Evolutionary conservation across 2,888 invertebrate genomes (phyloP).

Genomic region (Amiota communis): DNA sequence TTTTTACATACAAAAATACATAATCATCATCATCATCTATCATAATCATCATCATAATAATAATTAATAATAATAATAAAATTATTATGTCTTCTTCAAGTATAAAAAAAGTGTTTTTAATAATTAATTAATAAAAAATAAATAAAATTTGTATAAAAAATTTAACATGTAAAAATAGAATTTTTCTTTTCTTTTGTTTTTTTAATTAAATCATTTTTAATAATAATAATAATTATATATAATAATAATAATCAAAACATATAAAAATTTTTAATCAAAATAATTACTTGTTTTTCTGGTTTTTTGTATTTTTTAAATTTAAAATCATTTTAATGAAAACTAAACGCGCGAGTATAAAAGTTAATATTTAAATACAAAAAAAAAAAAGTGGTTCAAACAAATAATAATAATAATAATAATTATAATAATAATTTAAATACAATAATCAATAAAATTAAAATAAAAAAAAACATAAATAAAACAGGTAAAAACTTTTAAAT

Average conservation of each 20-base stretch:
- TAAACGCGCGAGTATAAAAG: slow-evolving; percentile 66
- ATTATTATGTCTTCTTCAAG: neutral
- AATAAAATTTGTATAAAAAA: neutral
- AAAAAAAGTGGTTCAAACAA: slow-evolving; percentile 35
- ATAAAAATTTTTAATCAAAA: slow-evolving; percentile 29
- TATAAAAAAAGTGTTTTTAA: neutral
- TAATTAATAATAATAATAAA: too few species aligned
- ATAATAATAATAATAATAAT: slow-evolving; percentile 40
- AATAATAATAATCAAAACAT: slow-evolving; percentile 44
- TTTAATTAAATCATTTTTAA: slow-evolving; percentile 19
- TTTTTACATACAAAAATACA: too few species aligned
- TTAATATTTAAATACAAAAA: slow-evolving; percentile 43
- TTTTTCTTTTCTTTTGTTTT: slow-evolving; percentile 16
- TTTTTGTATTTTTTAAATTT: too few species aligned
- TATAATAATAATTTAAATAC: slow-evolving; percentile 42
- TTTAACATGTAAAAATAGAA: slow-evolving; percentile 2
- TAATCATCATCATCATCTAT: too few species aligned
- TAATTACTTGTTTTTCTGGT: too few species aligned
- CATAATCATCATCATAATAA: too few species aligned
- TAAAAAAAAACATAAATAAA: slow-evolving; percentile 46
- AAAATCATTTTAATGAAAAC: slow-evolving; percentile 48
- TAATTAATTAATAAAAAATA: slow-evolving; percentile 19
- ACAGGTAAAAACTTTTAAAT: slow-evolving; percentile 41
- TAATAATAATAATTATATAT: slow-evolving; percentile 46
- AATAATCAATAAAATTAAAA: slow-evolving; percentile 43